A percentile compares a stretch with the other conserved stretches of the same genome.
Evolutionary conservation across 2,888 invertebrate genomes (phyloP).

Genomic region (Odontothrips loti): DNA sequence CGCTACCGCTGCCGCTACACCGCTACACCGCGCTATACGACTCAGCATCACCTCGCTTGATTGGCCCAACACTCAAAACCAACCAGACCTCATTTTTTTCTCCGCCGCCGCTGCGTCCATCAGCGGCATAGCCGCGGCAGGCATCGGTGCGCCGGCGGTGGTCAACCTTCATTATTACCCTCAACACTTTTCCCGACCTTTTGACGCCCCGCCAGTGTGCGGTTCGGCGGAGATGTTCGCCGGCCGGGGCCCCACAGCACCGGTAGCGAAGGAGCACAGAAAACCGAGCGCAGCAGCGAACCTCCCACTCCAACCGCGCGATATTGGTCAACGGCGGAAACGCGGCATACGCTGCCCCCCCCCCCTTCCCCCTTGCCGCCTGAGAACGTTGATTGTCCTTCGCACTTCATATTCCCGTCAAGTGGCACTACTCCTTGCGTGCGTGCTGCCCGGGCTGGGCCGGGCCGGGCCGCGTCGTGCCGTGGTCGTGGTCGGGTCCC

Average conservation of each 20-base stretch:
- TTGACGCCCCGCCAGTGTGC: neutral
- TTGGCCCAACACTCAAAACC: conserved; percentile 22
- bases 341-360: no score
- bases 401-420: neutral
- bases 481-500: neutral
- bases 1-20: no score
- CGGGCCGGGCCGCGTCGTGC: neutral
- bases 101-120: neutral
- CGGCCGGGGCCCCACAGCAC: no score
- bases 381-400: neutral
- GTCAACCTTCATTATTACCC: neutral
- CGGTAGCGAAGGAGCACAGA: no score
- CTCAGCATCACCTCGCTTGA: neutral
- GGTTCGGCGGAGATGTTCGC: neutral
- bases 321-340: no score
- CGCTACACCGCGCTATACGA: no score
- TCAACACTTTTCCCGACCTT: conserved; percentile 9
- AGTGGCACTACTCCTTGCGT: neutral
- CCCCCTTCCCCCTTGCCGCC: no score
- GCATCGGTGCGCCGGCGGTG: neutral
- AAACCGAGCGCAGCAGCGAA: no score
- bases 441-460: neutral
- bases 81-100: conserved; percentile 14
- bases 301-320: no score
- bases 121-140: neutral